Evolutionary conservation across 2,888 invertebrate species (phyloP).

Genomic region (Cosmia trapezina): DNA sequence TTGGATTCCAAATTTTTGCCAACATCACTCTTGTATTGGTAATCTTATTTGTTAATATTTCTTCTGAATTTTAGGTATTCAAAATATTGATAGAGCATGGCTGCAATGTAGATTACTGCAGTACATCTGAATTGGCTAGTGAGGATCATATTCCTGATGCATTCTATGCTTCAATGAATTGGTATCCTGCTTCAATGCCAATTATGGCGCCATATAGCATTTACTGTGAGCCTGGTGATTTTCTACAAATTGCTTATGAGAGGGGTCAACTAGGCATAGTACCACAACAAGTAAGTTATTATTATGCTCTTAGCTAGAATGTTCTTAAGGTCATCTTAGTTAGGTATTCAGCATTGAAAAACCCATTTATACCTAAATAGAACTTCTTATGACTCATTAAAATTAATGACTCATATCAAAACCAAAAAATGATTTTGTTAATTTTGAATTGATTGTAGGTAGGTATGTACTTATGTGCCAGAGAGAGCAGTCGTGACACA

Average conservation of each 20-base stretch:
- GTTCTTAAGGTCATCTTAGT: neutral
- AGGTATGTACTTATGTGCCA: neutral
- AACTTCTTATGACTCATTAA: neutral
- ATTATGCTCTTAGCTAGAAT: neutral
- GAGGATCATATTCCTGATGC: constrained; percentile 81
- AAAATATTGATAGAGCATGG: constrained; percentile 81
- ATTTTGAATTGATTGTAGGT: neutral
- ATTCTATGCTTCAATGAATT: constrained; percentile 80
- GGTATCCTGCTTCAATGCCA: constrained; percentile 76
- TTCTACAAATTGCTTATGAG: constrained; percentile 74
- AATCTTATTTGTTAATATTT: constrained; percentile 18
- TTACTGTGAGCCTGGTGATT: constrained; percentile 80
- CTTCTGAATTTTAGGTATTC: constrained; percentile 79
- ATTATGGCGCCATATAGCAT: constrained; percentile 83
- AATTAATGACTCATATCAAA: neutral
- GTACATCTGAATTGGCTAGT: constrained; percentile 60
- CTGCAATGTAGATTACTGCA: constrained; percentile 86
- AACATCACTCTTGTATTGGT: neutral
- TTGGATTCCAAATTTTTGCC: constrained; percentile 8
- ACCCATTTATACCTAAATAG: neutral
- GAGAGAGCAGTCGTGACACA: too few species aligned
- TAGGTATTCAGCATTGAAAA: neutral
- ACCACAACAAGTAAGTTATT: constrained; percentile 76
- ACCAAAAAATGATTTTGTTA: neutral
- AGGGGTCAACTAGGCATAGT: constrained; percentile 75